Evolutionary conservation across 2,888 invertebrate species (phyloP).

Genomic region (Coleophora flavipennella): DNA sequence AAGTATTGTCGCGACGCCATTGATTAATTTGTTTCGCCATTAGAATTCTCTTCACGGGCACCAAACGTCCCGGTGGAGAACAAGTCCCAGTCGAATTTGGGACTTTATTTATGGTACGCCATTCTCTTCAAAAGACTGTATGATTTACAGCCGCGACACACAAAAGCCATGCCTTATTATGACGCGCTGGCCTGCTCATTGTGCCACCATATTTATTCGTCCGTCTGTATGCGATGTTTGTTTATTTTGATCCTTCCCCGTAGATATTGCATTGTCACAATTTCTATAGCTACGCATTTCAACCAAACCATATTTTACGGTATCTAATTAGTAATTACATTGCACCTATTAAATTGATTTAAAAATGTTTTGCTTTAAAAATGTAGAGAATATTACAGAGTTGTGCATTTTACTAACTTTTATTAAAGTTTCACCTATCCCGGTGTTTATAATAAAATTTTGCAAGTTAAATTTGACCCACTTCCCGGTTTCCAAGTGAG

Average conservation of each 20-base stretch:
- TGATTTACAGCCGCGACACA: constrained; percentile 66
- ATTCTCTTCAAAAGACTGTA: constrained; percentile 66
- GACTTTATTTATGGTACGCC: constrained; percentile 65
- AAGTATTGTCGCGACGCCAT: constrained; percentile 46
- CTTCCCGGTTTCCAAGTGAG: too few relatives aligned
- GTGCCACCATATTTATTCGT: constrained; percentile 63
- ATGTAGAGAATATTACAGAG: constrained; percentile 19
- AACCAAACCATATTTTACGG: constrained; percentile 63
- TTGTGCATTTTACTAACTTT: too few relatives aligned
- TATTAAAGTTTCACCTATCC: too few relatives aligned
- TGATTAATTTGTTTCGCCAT: constrained; percentile 64
- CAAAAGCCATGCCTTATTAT: constrained; percentile 69
- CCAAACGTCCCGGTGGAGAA: constrained; percentile 48
- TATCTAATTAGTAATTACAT: constrained; percentile 45
- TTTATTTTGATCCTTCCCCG: constrained; percentile 66
- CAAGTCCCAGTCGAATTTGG: constrained; percentile 48
- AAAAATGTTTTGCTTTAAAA: constrained; percentile 45
- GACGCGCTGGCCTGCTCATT: constrained; percentile 65
- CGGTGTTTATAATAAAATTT: too few relatives aligned
- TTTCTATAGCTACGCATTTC: constrained; percentile 31
- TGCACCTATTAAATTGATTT: constrained; percentile 14
- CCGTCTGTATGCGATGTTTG: constrained; percentile 62
- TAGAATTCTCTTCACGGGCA: constrained; percentile 55
- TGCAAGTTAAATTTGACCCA: too few relatives aligned
- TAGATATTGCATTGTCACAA: constrained; percentile 61